Conservation (phyloP, 2,888 invertebrate species). For the Schizaphis graminum region DNA sequence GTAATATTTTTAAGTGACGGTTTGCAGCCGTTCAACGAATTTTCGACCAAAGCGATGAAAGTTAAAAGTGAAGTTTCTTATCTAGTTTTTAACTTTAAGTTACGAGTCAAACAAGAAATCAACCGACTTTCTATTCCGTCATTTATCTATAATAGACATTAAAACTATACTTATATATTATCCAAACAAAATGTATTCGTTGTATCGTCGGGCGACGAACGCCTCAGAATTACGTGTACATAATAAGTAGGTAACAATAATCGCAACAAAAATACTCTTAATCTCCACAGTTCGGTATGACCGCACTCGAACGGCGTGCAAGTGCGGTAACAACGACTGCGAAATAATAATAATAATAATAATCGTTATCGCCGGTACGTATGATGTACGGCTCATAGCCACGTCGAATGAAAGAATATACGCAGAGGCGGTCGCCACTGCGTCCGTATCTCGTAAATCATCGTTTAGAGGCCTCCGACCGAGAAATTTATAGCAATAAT, state of each 20-base stretch:
- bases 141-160: background rate
- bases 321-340: background rate
- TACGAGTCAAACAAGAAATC: background rate
- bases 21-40: background rate
- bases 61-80: background rate
- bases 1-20: background rate
- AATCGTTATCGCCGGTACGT: background rate
- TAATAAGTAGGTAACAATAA: background rate
- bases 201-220: background rate
- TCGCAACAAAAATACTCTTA: background rate
- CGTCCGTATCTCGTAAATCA: background rate
- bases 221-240: background rate
- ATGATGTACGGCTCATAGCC: background rate
- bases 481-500: conserved; percentile 16
- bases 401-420: background rate
- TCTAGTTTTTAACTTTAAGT: no score
- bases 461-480: conserved; percentile 17
- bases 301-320: background rate
- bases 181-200: background rate
- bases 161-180: background rate
- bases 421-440: background rate
- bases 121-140: background rate
- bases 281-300: background rate
- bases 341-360: background rate
- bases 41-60: background rate